A percentile compares a stretch with the other conserved stretches of the same genome.
phyloP scores from a whole-genome alignment of 35 echinoderm and acorn worm species.

The Hemicentrotus pulcherrimus region DNA sequence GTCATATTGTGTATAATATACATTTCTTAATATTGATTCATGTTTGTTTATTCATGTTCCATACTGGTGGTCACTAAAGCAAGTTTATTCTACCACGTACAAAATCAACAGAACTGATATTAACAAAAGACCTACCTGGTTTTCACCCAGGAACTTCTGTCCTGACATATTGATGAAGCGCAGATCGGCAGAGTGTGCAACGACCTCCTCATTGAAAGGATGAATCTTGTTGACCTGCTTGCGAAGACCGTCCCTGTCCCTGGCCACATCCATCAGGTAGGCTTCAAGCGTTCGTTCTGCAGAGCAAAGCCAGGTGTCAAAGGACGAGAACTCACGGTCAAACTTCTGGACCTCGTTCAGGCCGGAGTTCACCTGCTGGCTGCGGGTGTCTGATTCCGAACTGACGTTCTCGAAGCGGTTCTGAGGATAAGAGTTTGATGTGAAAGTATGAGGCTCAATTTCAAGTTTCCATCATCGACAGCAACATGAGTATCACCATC shows the following conservation, averaged over 20 bases:
- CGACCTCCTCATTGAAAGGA: conserved; percentile 93
- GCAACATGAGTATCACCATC: not conserved
- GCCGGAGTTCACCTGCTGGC: conserved; percentile 71
- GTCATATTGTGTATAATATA: too few species aligned
- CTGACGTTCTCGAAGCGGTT: conserved; percentile 72
- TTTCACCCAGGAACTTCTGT: conserved; percentile 86
- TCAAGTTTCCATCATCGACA: not conserved
- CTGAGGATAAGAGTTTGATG: conserved; percentile 10
- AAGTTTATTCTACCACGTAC: too few species aligned
- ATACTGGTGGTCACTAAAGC: too few species aligned
- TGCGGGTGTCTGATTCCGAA: conserved; percentile 75
- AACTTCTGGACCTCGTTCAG: conserved; percentile 94
- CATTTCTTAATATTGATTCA: too few species aligned
- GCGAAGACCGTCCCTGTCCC: conserved; percentile 79
- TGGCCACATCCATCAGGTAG: conserved; percentile 79
- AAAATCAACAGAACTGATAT: too few species aligned
- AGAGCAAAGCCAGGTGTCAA: conserved; percentile 88
- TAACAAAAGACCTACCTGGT: conserved; percentile 64
- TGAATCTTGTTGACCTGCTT: conserved; percentile 91
- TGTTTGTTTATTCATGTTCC: too few species aligned
- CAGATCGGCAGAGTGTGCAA: conserved; percentile 91
- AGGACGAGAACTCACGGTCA: conserved; percentile 85
- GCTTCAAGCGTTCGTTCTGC: conserved; percentile 87
- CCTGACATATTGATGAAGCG: conserved; percentile 99
- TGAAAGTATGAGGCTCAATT: not conserved